Evolutionary conservation across 2,797 vertebrate species (phyloP).

Genomic region (Pseudotriccus pelzelni): DNA sequence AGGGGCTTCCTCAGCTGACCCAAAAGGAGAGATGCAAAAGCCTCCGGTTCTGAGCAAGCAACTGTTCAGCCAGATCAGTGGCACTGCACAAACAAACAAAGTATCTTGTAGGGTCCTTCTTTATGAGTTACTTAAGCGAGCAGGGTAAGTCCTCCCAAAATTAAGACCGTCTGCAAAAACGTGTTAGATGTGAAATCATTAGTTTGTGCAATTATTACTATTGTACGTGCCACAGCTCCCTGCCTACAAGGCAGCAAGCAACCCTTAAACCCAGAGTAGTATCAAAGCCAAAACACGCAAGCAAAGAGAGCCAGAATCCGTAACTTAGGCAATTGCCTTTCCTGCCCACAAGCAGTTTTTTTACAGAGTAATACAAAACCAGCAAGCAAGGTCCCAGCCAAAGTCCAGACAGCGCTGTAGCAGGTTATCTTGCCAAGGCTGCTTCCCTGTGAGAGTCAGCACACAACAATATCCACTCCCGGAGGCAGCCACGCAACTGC

Average conservation of each 20-base stretch:
- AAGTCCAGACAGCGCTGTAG: background rate
- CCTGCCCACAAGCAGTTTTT: background rate
- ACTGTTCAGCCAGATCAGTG: background rate
- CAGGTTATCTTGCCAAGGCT: background rate
- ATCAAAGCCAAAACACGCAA: background rate
- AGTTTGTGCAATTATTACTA: background rate
- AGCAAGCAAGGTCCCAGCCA: background rate
- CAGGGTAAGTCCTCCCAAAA: background rate
- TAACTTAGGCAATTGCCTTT: background rate
- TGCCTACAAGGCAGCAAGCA: background rate
- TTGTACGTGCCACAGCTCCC: background rate
- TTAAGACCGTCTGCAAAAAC: background rate
- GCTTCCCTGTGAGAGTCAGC: fast-evolving
- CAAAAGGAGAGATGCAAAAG: background rate
- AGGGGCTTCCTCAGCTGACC: background rate
- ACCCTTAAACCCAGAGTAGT: background rate
- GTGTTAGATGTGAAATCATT: background rate
- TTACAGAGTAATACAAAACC: background rate
- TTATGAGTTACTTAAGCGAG: background rate
- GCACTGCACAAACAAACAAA: background rate
- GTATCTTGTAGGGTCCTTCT: background rate
- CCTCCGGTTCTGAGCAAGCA: background rate
- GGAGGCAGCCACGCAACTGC: fast-evolving
- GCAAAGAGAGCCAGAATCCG: background rate
- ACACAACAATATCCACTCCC: background rate